phyloP scores from a whole-genome alignment of 2,888 invertebrate genomes.

The Danaus chrysippus region DNA sequence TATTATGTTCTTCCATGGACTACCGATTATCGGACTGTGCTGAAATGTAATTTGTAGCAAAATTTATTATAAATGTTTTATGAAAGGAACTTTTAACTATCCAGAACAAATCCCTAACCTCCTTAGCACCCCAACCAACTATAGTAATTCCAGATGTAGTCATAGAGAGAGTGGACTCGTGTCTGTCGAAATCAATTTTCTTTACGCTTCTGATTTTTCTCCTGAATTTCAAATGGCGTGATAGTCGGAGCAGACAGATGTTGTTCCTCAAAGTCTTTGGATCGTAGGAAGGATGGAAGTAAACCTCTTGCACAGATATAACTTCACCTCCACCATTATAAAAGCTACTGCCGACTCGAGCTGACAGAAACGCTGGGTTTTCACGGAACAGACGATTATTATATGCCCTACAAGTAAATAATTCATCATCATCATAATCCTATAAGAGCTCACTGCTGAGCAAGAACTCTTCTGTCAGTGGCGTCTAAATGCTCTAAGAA shows the following conservation, averaged over 20 bases:
- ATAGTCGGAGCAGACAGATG: constrained; percentile 52
- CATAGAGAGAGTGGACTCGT: constrained; percentile 36
- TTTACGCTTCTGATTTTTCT: constrained; percentile 40
- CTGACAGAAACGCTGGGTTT: constrained; percentile 57
- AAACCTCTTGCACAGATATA: constrained; percentile 52
- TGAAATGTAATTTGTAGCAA: constrained; percentile 9
- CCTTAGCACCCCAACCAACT: constrained; percentile 62
- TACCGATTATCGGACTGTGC: constrained; percentile 38
- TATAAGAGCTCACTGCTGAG: too few species aligned
- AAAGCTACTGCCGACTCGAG: constrained; percentile 57
- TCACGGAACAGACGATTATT: constrained; percentile 66
- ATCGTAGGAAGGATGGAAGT: constrained; percentile 59
- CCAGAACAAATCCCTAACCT: constrained; percentile 40
- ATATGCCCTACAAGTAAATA: constrained; percentile 47
- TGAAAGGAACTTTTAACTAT: neutral
- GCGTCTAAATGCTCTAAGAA: too few species aligned
- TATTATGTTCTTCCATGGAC: constrained; percentile 45
- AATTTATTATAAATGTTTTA: too few species aligned
- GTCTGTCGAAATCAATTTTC: constrained; percentile 54
- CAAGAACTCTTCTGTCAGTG: too few species aligned
- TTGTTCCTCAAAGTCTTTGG: constrained; percentile 55
- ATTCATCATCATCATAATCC: too few species aligned
- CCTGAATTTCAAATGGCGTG: constrained; percentile 40
- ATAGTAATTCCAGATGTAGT: constrained; percentile 51
- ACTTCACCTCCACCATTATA: constrained; percentile 53